Percentiles rank a stretch among this genome's conserved stretches.
phyloP scores from a whole-genome alignment of 2,113 vertebrate genomes.

The Pycnonotus jocosus region DNA sequence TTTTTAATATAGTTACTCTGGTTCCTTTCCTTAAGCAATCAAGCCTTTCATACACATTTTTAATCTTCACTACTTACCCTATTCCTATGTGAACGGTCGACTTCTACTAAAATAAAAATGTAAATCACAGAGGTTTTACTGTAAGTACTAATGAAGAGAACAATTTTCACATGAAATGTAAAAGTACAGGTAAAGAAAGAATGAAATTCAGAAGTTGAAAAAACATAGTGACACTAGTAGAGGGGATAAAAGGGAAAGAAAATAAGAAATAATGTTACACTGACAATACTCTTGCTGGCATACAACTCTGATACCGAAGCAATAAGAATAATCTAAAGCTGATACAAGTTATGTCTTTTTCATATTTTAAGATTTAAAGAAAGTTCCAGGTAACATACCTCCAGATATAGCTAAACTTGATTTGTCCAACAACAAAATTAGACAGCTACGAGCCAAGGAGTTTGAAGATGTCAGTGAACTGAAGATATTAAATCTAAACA shows the following conservation, averaged over 20 bases:
- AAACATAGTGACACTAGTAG: not conserved
- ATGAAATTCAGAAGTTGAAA: not conserved
- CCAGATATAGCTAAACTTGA: conserved; percentile 89
- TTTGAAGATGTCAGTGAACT: conserved; percentile 88
- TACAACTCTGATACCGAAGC: not conserved
- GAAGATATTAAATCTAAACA: conserved; percentile 89
- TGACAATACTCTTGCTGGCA: not conserved
- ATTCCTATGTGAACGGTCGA: not conserved
- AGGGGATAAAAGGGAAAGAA: not conserved
- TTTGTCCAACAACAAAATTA: conserved; percentile 88
- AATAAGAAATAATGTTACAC: not conserved
- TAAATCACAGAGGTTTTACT: not conserved
- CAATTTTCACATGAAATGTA: not conserved
- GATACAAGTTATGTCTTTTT: not conserved
- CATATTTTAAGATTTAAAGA: conserved; percentile 80
- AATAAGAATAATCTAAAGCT: not conserved
- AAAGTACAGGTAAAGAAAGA: not conserved
- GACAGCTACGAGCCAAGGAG: conserved; percentile 82
- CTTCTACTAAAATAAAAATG: not conserved
- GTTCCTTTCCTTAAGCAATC: not conserved
- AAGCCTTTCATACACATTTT: not conserved
- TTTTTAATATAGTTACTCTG: not conserved
- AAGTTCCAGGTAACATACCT: conserved; percentile 85
- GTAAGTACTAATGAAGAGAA: not conserved
- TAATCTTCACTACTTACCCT: not conserved